Evolutionary conservation across 2,113 vertebrate genomes (phyloP), one percentile per base, ranked within the genome.

Genomic region (Leptosomus discolor): DNA sequence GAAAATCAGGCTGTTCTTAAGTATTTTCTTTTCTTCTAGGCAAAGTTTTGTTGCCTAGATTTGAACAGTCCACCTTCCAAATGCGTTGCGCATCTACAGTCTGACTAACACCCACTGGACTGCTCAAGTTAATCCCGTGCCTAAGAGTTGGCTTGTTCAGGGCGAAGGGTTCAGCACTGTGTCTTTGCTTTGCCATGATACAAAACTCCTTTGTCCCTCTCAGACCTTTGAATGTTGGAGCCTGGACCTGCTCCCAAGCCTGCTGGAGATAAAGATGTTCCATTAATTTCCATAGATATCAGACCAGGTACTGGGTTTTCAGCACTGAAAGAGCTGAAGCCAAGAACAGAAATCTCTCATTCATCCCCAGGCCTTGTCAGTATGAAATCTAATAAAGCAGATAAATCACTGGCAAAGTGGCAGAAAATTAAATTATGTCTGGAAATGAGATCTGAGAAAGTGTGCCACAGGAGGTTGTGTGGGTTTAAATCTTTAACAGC

Each of bases 371-470:
- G 12, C 41, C 41, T 82, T 83, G 85, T 23, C 54, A 78, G 17
- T 32, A 34, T 30, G 51, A 88, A 97, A 96, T 88, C 56, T 88
- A 92, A 92, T 87, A 84, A 91, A 51, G 68, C 50, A 91, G 71
- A 92, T 74, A 68, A 92, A 89, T 95, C 76, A 48, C 60, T 56
- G 54, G 41, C 53, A 67, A 68, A 93, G 58, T 61, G 48, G 18
- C 51, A 86, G 75, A 57, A 88, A 94, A 95, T 94, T 88, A 77
- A 96, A 80, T 94, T 90, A 90, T 34, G 7, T 29, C 64, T 77
- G 93, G 81, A 94, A 95, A 96, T 77, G 58, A 81, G 68, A 87
- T 89, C 80, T 93, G 65, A 94, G 69, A 68, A 91, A 91, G 73
- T 45, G 21, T 78, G 60, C 32, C 64, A 34, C 19, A n/a, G 76